Evolutionary conservation across 35 echinoderm and acorn worm species (phyloP), one percentile per base, ranked within the genome.

Genomic region (Nesometra sesokonis): DNA sequence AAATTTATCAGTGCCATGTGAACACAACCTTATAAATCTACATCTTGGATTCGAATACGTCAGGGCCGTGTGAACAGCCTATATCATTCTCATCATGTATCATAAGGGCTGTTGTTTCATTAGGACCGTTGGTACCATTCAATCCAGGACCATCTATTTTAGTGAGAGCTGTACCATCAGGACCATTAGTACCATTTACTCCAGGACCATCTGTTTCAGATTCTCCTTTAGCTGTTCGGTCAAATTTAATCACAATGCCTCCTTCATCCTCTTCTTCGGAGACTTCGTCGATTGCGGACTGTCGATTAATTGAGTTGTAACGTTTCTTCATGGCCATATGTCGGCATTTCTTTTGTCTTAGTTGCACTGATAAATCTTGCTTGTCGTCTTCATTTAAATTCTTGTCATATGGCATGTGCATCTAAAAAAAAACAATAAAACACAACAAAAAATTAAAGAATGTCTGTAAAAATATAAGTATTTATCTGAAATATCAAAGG

Each of bases 361-460:
- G 40, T 33, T 80, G 78, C 7, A 33, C 23, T 39, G 86, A 31
- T 23, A 88, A 47, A 32, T 88, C 86, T 13, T 82, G 86, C 11
- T 34, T 5, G 78, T 88, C 86, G 35, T 88, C 86, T 7, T 88
- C 29, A 0, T 46, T 32, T 0, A 88, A 46, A 47, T 88, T 81
- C 37, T 80, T 88, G 78, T 88, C 86, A 21, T 81, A 80, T 27
- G 37, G 79, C 21, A 47, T 31, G 31, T 88, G 86, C 5, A 88
- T 36, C 86, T 88, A 15, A 13, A 38, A 37, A 33, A 36, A 23
- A 3, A 17, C n/a, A 80, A n/a, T n/a, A n/a, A n/a, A n/a, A n/a
- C n/a, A n/a, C n/a, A n/a, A n/a, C n/a, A n/a, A n/a, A n/a, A n/a
- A n/a, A n/a, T n/a, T n/a, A n/a, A n/a, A n/a, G n/a, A n/a, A n/a